These are phyloP conservation scores for Theonella swinhoei DNA, from an alignment of 37 sponge, comb jelly and placozoan genomes.

Conservation along the genomic window DNA sequence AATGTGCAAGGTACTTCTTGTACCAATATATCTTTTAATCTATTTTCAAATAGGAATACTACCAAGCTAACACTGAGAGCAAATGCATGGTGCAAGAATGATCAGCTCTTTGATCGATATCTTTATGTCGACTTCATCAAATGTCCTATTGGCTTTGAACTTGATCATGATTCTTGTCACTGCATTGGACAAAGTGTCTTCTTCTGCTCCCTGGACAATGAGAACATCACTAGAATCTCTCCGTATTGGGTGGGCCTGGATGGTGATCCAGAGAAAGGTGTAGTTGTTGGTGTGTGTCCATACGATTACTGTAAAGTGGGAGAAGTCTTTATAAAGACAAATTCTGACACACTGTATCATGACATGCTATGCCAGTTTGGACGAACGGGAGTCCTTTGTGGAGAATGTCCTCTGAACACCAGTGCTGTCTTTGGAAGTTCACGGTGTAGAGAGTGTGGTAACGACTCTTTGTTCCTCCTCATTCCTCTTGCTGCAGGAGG, in stretches of 20 bases:
- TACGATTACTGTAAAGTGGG: not conserved
- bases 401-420: not conserved
- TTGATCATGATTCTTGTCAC: not conserved
- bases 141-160: not conserved
- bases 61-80: not conserved
- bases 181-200: not conserved
- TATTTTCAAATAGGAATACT: not conserved
- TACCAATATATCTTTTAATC: not conserved
- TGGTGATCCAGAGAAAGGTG: not conserved
- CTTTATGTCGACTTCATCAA: not conserved
- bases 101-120: not conserved
- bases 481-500: conserved; percentile 1
- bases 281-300: not conserved
- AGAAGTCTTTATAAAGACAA: not conserved
- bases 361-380: not conserved
- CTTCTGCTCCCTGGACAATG: not conserved
- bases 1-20: not conserved
- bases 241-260: not conserved
- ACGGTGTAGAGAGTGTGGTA: not conserved
- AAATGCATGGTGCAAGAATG: not conserved
- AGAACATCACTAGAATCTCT: not conserved
- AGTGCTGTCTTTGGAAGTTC: not conserved
- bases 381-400: conserved; percentile 11
- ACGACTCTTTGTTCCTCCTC: not conserved
- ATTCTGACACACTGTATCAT: not conserved